A percentile compares a stretch with the other conserved stretches of the same genome.
These are phyloP conservation scores for Octomys mimax DNA, from an alignment of 2,797 vertebrate genomes.

Conservation along the genomic window DNA sequence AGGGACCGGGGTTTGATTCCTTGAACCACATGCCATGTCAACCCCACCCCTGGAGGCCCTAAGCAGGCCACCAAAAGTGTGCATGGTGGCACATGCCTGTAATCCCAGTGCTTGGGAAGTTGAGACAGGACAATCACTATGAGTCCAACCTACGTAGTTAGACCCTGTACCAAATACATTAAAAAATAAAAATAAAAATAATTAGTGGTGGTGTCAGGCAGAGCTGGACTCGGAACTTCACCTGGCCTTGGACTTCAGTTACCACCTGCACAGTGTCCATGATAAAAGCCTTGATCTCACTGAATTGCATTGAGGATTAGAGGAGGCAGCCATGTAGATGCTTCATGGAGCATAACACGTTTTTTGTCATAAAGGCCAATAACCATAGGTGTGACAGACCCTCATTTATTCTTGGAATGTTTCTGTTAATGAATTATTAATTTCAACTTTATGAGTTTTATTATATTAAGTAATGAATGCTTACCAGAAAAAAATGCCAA, in stretches of 20 bases:
- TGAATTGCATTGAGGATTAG: not conserved
- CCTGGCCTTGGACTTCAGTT: not conserved
- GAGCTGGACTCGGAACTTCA: not conserved
- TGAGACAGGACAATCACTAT: too few relatives aligned
- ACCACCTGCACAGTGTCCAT: not conserved
- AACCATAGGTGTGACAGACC: not conserved
- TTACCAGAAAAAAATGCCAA: not conserved
- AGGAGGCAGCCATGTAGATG: not conserved
- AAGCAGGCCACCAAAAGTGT: too few relatives aligned
- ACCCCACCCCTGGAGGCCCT: too few relatives aligned
- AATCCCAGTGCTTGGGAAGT: too few relatives aligned
- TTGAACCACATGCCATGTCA: too few relatives aligned
- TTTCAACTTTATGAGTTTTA: not conserved
- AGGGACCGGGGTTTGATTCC: too few relatives aligned
- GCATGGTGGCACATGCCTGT: too few relatives aligned
- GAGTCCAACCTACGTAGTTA: too few relatives aligned
- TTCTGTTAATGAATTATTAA: not conserved
- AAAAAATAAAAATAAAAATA: too few relatives aligned
- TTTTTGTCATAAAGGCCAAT: not conserved
- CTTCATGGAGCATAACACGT: not conserved
- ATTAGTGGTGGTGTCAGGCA: not conserved
- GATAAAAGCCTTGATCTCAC: not conserved
- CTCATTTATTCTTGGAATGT: not conserved
- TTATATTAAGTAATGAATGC: not conserved
- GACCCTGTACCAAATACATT: too few relatives aligned